These are phyloP conservation scores for Neocrepidodera transversa DNA, from an alignment of 2,888 invertebrate species.

Conservation along the genomic window DNA sequence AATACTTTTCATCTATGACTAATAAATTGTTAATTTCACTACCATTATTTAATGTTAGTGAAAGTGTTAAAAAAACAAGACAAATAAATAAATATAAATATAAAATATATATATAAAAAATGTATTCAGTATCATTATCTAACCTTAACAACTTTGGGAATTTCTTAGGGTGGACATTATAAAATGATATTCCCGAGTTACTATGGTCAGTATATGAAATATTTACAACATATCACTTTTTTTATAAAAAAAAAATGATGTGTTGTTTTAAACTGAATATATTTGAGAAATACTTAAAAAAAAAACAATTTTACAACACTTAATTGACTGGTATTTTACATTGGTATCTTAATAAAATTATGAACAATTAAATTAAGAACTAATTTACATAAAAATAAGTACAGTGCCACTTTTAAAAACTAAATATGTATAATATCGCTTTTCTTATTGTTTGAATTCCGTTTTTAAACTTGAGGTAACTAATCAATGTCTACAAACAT, in stretches of 20 bases:
- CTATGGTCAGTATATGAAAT: background rate
- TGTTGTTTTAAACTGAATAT: slow-evolving; percentile 27
- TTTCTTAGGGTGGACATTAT: slow-evolving; percentile 18
- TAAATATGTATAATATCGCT: slow-evolving; percentile 40
- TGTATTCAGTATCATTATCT: slow-evolving; percentile 17
- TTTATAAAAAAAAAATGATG: slow-evolving; percentile 24
- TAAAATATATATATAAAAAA: slow-evolving; percentile 45
- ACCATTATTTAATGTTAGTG: slow-evolving; percentile 47
- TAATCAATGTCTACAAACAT: slow-evolving; percentile 49
- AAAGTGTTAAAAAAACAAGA: slow-evolving; percentile 45
- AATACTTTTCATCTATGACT: slow-evolving; percentile 43
- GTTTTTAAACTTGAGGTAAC: slow-evolving; percentile 51
- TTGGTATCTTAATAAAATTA: slow-evolving; percentile 42
- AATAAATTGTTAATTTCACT: slow-evolving; percentile 48
- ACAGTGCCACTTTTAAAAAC: slow-evolving; percentile 49
- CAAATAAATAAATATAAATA: slow-evolving; percentile 49
- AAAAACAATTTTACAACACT: slow-evolving; percentile 47
- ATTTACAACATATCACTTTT: slow-evolving; percentile 21
- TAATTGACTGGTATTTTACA: slow-evolving; percentile 53
- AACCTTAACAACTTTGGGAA: slow-evolving; percentile 2
- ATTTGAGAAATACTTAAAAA: slow-evolving; percentile 33
- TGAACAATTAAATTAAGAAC: slow-evolving; percentile 42
- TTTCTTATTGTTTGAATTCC: slow-evolving; percentile 37
- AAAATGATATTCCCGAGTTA: slow-evolving; percentile 15
- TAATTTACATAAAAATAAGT: slow-evolving; percentile 51